Conservation (phyloP, 2,113 vertebrate genomes). For the Opisthocomus hoazin region DNA sequence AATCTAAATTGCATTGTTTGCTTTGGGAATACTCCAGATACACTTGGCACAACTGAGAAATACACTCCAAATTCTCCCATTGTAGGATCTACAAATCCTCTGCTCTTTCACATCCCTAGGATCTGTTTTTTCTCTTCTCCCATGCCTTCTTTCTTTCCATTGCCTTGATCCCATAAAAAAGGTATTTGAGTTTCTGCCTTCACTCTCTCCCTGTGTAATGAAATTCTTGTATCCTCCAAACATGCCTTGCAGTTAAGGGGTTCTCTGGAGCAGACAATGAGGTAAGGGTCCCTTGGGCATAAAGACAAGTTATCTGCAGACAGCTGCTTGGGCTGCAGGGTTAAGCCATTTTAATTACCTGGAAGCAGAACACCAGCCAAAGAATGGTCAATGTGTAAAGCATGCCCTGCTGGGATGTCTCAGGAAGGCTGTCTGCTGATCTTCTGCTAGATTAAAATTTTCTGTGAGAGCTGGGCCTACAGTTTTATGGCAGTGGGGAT, state of each 20-base stretch:
- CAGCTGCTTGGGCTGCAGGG: slow-evolving; percentile 54
- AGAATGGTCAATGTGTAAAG: neutral
- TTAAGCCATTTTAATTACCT: slow-evolving; percentile 62
- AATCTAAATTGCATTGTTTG: slow-evolving; percentile 39
- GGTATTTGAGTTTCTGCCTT: neutral
- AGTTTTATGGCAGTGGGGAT: neutral
- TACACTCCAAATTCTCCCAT: neutral
- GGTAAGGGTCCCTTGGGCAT: neutral
- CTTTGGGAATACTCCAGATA: slow-evolving; percentile 20
- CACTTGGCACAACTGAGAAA: neutral
- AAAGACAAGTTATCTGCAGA: neutral
- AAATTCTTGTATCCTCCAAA: neutral
- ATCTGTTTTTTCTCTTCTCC: neutral
- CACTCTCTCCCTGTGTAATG: neutral
- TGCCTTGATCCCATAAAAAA: neutral
- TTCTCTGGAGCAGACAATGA: neutral
- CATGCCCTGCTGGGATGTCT: slow-evolving; percentile 34
- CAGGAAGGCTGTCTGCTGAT: slow-evolving; percentile 49
- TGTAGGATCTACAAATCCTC: neutral
- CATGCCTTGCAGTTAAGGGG: neutral
- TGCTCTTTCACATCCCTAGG: neutral
- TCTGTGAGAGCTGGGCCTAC: neutral
- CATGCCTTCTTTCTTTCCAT: neutral
- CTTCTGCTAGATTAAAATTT: slow-evolving; percentile 53
- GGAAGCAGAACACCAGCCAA: slow-evolving; percentile 28